Evolutionary conservation across 2,797 vertebrate species (phyloP).

Genomic region (Bryconaethiops microstoma): DNA sequence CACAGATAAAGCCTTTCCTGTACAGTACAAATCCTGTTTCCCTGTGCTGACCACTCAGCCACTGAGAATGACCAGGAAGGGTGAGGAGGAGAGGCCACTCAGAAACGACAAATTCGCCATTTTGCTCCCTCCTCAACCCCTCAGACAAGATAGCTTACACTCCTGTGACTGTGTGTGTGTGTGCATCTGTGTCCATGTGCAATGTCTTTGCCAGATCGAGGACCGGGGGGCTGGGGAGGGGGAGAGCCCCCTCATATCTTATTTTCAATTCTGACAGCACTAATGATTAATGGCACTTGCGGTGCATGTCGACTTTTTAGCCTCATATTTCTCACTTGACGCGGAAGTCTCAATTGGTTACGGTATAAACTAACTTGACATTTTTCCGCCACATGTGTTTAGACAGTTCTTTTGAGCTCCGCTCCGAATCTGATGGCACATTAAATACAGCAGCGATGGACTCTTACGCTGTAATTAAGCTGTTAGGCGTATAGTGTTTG

Average conservation of each 20-base stretch:
- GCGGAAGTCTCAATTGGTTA: constrained; percentile 77
- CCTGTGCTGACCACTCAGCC: constrained; percentile 84
- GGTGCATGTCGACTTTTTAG: constrained; percentile 77
- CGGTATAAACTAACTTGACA: constrained; percentile 72
- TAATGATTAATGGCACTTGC: constrained; percentile 77
- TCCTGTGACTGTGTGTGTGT: constrained; percentile 2
- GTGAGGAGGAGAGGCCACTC: constrained; percentile 75
- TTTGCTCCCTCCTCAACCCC: constrained; percentile 60
- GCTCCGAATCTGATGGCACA: constrained; percentile 69
- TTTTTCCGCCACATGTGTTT: constrained; percentile 73
- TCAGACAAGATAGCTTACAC: constrained; percentile 52
- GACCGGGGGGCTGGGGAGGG: background rate
- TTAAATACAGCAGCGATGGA: constrained; percentile 65
- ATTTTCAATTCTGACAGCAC: constrained; percentile 77
- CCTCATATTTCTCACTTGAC: constrained; percentile 76
- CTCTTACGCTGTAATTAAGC: constrained; percentile 75
- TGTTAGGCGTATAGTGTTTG: constrained; percentile 71
- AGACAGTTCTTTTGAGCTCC: constrained; percentile 71
- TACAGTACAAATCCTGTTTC: constrained; percentile 98
- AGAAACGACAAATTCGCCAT: constrained; percentile 61
- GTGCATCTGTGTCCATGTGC: constrained; percentile 58
- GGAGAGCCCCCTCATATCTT: constrained; percentile 74
- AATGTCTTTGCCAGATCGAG: constrained; percentile 74
- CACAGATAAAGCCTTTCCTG: constrained; percentile 99
- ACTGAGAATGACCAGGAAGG: constrained; percentile 88